These are phyloP conservation scores for Coremacera marginata DNA, from an alignment of 2,888 invertebrate genomes.

Conservation along the genomic window DNA sequence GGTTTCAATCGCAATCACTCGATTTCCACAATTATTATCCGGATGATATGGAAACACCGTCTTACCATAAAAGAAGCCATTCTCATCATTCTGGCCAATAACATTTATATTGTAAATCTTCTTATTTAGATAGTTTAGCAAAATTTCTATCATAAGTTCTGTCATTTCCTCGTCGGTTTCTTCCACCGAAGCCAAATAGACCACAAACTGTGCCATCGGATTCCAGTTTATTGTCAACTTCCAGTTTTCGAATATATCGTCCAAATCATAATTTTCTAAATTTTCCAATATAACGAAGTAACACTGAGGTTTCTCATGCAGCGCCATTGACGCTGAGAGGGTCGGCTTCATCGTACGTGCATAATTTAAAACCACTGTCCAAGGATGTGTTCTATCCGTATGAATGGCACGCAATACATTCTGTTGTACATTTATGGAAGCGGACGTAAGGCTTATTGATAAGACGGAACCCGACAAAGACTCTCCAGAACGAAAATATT, in stretches of 20 bases:
- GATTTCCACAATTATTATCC: conserved; percentile 63
- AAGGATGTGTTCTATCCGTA: conserved; percentile 44
- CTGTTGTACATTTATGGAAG: conserved; percentile 49
- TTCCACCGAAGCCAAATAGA: conserved; percentile 57
- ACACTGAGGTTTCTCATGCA: conserved; percentile 64
- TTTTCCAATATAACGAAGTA: conserved; percentile 63
- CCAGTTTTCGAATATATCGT: conserved; percentile 60
- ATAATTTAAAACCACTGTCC: conserved; percentile 55
- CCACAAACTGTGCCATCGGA: conserved; percentile 66
- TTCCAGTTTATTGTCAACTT: conserved; percentile 64
- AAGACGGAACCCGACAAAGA: conserved; percentile 59
- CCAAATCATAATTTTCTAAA: conserved; percentile 61
- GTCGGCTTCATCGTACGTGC: conserved; percentile 25
- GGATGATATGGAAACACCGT: conserved; percentile 67
- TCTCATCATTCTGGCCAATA: conserved; percentile 60
- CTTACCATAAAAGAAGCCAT: conserved; percentile 55
- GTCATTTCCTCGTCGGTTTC: conserved; percentile 63
- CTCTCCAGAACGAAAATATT: conserved; percentile 61
- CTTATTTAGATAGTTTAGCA: conserved; percentile 60
- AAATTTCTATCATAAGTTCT: conserved; percentile 59
- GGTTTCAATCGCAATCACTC: conserved; percentile 58
- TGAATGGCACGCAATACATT: conserved; percentile 54
- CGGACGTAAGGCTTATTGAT: conserved; percentile 52
- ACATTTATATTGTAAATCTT: conserved; percentile 66
- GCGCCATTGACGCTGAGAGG: conserved; percentile 24